These are phyloP conservation scores for Diceros bicornis DNA, from an alignment of 2,797 vertebrate species.

Conservation along the genomic window DNA sequence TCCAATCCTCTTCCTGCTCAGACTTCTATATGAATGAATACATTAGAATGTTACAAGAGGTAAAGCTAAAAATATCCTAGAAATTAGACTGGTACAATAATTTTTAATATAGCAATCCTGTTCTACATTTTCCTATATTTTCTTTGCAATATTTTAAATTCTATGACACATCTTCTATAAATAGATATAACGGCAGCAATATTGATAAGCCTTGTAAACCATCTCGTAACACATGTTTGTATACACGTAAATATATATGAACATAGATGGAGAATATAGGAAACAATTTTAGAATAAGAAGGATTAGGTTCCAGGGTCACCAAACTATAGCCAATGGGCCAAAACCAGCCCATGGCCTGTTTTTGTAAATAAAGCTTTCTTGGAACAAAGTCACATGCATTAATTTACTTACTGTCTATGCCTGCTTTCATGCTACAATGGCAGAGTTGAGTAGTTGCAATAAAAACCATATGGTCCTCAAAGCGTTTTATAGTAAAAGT, in stretches of 20 bases:
- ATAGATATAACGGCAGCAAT: not conserved
- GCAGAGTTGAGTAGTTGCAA: not conserved
- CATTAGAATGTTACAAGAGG: not conserved
- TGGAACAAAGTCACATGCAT: not conserved
- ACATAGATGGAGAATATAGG: not conserved
- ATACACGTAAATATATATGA: not conserved
- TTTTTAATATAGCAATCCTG: not conserved
- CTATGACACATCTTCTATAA: not conserved
- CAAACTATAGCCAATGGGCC: not conserved
- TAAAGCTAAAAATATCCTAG: not conserved
- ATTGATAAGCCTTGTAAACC: not conserved
- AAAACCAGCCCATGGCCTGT: not conserved
- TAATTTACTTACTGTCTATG: not conserved
- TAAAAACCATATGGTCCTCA: not conserved
- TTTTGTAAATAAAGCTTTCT: not conserved
- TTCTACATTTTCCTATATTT: not conserved
- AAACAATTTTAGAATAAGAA: slow-evolving; percentile 31
- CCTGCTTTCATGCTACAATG: not conserved
- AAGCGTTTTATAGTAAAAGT: not conserved
- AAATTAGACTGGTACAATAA: not conserved
- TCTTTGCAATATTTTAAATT: not conserved
- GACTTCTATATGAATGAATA: not conserved
- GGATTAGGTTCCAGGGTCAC: not conserved
- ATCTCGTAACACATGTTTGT: not conserved
- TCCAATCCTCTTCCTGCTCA: not conserved